Percentiles rank a stretch among this genome's conserved stretches.
Evolutionary conservation across 2,888 invertebrate genomes (phyloP).

Genomic region (Sylvicola fuscatus): DNA sequence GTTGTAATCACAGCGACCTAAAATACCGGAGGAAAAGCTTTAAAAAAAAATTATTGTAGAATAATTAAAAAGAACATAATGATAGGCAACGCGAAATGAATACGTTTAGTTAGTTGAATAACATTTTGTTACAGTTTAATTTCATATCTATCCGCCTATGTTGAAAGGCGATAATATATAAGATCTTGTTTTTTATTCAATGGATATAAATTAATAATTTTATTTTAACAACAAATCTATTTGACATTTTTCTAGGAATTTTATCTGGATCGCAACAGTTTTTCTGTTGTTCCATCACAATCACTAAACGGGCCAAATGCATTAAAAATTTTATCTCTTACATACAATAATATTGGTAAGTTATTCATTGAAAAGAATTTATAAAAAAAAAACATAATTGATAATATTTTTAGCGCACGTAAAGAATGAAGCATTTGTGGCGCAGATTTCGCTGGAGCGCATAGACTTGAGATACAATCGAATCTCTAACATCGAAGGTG

Average conservation of each 20-base stretch:
- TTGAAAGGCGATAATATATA: no score
- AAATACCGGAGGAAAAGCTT: no score
- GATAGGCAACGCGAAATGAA: not conserved
- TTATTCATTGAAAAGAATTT: slow-evolving; percentile 5
- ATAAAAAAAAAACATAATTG: no score
- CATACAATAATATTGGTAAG: slow-evolving; percentile 65
- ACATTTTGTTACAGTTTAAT: no score
- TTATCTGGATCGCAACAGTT: slow-evolving; percentile 59
- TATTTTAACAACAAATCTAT: no score
- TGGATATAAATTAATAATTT: no score
- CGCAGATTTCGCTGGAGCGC: slow-evolving; percentile 47
- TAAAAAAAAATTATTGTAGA: no score
- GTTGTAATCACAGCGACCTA: no score
- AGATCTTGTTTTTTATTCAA: no score
- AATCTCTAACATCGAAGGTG: slow-evolving; percentile 53
- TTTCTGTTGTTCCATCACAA: slow-evolving; percentile 51
- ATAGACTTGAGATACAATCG: slow-evolving; percentile 64
- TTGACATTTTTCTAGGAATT: slow-evolving; percentile 36
- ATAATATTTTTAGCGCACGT: slow-evolving; percentile 41
- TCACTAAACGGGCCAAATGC: slow-evolving; percentile 64
- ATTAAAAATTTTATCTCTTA: slow-evolving; percentile 49
- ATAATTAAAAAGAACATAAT: not conserved
- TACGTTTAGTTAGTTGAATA: no score
- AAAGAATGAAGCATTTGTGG: slow-evolving; percentile 43
- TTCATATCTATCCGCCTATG: no score